These are phyloP conservation scores for Paracyprichromis sp. DNA, from an alignment of 2,113 vertebrate species.

Conservation along the genomic window DNA sequence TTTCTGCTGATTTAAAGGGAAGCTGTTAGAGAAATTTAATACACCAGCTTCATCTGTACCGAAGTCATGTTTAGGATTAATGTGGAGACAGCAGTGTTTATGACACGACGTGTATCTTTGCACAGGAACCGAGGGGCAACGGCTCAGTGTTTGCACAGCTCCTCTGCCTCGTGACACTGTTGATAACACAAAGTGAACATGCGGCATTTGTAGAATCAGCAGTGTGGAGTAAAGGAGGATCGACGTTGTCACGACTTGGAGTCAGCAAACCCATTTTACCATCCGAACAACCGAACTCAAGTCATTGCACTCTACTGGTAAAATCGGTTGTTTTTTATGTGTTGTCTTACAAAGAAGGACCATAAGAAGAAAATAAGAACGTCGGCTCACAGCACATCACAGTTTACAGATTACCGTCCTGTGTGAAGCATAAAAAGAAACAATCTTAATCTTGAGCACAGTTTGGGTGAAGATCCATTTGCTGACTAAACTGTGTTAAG, in stretches of 20 bases:
- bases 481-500: neutral
- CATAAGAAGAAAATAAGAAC: neutral
- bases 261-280: neutral
- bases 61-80: neutral
- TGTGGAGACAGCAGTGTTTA: neutral
- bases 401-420: neutral
- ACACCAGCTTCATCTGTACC: neutral
- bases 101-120: neutral
- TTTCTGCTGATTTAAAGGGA: neutral
- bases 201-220: conserved; percentile 22
- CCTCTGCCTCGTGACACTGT: neutral
- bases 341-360: neutral
- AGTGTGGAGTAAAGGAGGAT: neutral
- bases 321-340: neutral
- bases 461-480: neutral
- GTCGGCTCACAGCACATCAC: neutral
- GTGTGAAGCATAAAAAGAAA: neutral
- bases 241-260: neutral
- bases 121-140: neutral
- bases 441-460: neutral
- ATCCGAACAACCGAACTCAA: neutral
- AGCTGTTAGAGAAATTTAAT: neutral
- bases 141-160: conserved; percentile 18
- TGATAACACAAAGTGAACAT: conserved; percentile 29
- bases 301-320: neutral